Base-by-base conservation (phyloP, 92 coral and sea anemone genomes). In the Epizoanthus illoricatus region DNA sequence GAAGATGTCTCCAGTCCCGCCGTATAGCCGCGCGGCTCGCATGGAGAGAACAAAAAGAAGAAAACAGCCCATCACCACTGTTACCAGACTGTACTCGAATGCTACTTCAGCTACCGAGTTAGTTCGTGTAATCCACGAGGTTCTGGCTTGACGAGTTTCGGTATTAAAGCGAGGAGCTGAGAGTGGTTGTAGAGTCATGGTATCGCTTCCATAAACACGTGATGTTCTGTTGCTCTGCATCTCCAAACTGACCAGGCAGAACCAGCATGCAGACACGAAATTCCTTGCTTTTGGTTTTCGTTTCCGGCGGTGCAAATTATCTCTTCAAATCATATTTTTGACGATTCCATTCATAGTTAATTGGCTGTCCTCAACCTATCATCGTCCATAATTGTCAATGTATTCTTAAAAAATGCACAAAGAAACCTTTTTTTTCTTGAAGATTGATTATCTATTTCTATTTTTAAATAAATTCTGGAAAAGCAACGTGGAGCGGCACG, bases 71-170 rank as follows among this genome's bases (percentile, higher is more conserved):
- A 47, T 9, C 5, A 47, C 76, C 36, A 71, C 39, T 10, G 39
- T 71, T 18, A 71, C 39, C 41, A 71, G 8, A 47, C 76, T 71
- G 40, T 71, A 71, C 60, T 71, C 76, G 36, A 71, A 4, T 4
- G 42, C 28, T n/a, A 23, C 76, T 71, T 71, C 76, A 15, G 76
- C 76, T 8, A 43, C 76, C 8, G 76, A 71, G 76, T 71, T 47
- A 47, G 41, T 71, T 45, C 57, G 19, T 47, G 60, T 19, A 0
- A 45, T 3, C 76, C 76, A 60, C 19, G 12, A 47, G n/a, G 36
- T 42, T 47, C 76, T 71, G 47, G 56, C 56, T 52, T 52, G 16
- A 52, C 56, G 16, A 52, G 60, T 18, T 71, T 21, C 76, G 39
- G 20, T 71, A 8, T 17, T 47, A 11, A 71, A 47, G 4, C 3